Evolutionary conservation across 2,888 invertebrate genomes (phyloP), one percentile per base, ranked within the genome.

Genomic region (Melipona beecheii): DNA sequence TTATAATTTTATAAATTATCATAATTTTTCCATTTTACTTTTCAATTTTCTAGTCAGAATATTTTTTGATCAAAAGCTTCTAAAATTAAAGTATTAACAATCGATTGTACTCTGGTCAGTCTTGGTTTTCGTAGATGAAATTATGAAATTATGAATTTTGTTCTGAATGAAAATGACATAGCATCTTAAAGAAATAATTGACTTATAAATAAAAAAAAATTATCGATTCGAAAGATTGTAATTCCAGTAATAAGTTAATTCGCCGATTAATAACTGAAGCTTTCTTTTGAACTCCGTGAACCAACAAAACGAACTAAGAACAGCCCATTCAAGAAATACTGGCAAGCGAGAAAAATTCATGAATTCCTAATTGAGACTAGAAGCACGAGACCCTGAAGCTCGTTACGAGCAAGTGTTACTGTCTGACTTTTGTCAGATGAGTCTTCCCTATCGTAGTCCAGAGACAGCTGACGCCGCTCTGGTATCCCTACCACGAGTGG

Each of bases 381-480:
- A 84, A 84, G 60, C 84, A 76, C 43, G 75, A 78, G 84, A 78
- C 79, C 84, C 84, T 79, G 84, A 75, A 69, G 68, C 84, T 84
- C 75, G 79, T 84, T 84, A 83, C 69, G 54, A 19, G 68, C 68
- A 81, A 86, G 84, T 78, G 73, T 84, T 78, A 65, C 80, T 70
- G 78, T 73, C 80, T 82, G 71, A 75, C 84, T 84, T 79, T 79
- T 74, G 78, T 77, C 76, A 64, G 80, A 54, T 70, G 24, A 27
- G 64, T 52, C 75, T 66, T 74, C 69, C 72, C 81, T 74, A 76
- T 87, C 83, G 70, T 49, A 76, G 78, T 60, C 65, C 75, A 27
- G 72, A 72, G 83, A 83, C 84, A 83, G 84, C 83, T 84, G 83
- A 84, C 83, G 79, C 87, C 17, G 78, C 43, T 66, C 49, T 54